Base-by-base conservation (phyloP, 2,113 vertebrate species). In the Mesembrinibis cayennensis region DNA sequence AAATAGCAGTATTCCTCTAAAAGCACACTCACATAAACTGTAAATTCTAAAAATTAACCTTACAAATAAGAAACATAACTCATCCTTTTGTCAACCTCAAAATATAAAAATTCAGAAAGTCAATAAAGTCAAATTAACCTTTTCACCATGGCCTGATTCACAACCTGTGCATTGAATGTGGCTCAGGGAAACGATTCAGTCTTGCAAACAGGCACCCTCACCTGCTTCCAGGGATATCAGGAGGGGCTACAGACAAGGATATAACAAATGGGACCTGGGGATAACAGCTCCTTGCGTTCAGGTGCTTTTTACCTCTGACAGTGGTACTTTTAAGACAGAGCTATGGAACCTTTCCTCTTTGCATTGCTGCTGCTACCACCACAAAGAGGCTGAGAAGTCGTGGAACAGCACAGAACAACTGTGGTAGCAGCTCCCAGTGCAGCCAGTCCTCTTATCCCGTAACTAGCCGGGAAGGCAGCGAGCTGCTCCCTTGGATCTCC, bases 141-240 rank as follows among this genome's bases (percentile, higher is more conserved):
- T 78, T 73, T 40, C n/a, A 36, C 18, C 45, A 7, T 0, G 30
- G 63, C 42, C 77, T 20, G 77, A 20, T 44, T 61, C 67, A 52
- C 4, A 1, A 5, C 34, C 38, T 9, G 16, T 15, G 45, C 40
- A 17, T 9, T 14, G n/a, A 55, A n/a, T 0, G 4, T 16, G 74
- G 42, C 44, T 56, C 32, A 52, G 40, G 45, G 76, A 50, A 63
- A 45, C 1, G 3, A 45, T 13, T 62, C 25, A 25, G 19, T 10
- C 4, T 27, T 4, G 34, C 15, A 9, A 27, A 36, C 3, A 14
- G 38, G 25, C 42, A n/a, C 9, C 44, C 29, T 45, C 4, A 8
- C 30, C 26, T 8, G 11, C 62, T 8, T 7, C 45, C 83, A 32
- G 56, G 44, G 44, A 45, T 3, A 40, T 29, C 32, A 29, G 59